Base-by-base conservation (phyloP, 2,888 invertebrate species). In the Ecliptopera silaceata region DNA sequence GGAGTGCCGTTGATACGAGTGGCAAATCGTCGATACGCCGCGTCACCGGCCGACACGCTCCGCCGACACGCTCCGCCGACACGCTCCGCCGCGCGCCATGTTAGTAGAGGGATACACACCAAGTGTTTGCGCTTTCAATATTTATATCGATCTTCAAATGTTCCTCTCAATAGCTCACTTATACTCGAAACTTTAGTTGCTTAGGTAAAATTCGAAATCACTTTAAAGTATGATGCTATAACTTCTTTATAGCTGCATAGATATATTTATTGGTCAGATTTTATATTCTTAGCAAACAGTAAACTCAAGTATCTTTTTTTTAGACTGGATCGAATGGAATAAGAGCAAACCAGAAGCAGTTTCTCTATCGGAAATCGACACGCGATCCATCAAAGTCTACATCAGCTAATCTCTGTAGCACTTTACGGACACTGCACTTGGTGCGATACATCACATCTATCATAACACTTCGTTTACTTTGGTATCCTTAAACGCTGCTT, bases 371-470 rank as follows among this genome's bases (percentile, higher is more conserved):
- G 22, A 45, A 49, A 31, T 54, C 32, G 53, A 51, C 57, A 36
- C 42, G 29, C 42, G 54, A 61, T 63, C 56, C 54, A 54, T 63
- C 61, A 59, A 49, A 46, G 61, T 61, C 56, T 34, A 15, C 38
- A 44, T 32, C 47, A 17, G 52, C 48, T 46, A 50, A 45, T 51
- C 56, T 47, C 46, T 29, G 49, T 12, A 42, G 10, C 36, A 26
- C 26, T 47, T 43, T n/a, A 43, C 46, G 34, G 47, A 36, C 36
- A n/a, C 39, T 29, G 38, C 49, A 26, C 44, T 49, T 26, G 1
- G 26, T 8, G 26, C 15, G 45, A 41, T 53, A 41, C 38, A 34
- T 8, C 8, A 44, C 13, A 29, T 26, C 42, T 22, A 12, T 42
- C 42, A 26, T n/a, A 8, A 3, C 10, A 17, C 18, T 41, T 20